Conservation (phyloP, 1,140 invertebrate species). For the Aphis gossypii region DNA sequence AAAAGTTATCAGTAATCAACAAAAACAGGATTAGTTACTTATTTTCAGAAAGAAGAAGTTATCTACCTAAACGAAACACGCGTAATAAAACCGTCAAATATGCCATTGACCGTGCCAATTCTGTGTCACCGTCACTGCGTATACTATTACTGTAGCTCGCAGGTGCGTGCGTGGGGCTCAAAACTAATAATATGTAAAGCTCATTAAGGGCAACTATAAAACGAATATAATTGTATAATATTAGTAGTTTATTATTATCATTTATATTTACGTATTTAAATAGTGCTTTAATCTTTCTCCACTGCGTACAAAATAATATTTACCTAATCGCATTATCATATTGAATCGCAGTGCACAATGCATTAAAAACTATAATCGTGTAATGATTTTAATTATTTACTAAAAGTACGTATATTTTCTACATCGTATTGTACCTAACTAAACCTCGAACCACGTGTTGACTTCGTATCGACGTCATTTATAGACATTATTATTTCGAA, state of each 20-base stretch:
- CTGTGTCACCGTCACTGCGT: neutral
- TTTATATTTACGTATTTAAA: no score
- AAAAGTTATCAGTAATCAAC: neutral
- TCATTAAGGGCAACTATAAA: neutral
- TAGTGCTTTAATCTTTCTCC: neutral
- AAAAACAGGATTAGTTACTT: neutral
- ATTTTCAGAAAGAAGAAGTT: neutral
- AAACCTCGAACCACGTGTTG: neutral
- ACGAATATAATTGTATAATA: neutral
- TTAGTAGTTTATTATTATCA: neutral
- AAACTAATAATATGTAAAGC: constrained; percentile 7
- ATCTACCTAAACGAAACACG: neutral
- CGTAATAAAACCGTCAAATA: neutral
- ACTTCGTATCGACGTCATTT: neutral
- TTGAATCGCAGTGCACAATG: no score
- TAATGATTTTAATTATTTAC: neutral
- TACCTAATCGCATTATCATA: neutral
- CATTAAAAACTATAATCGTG: no score
- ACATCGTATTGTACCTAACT: neutral
- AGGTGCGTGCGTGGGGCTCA: neutral
- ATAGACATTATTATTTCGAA: neutral
- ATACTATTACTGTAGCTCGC: neutral
- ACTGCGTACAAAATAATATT: neutral
- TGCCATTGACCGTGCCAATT: neutral
- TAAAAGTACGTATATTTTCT: neutral